phyloP scores from a whole-genome alignment of 1,140 invertebrate species.

The Lordiphosa clarofinis region DNA sequence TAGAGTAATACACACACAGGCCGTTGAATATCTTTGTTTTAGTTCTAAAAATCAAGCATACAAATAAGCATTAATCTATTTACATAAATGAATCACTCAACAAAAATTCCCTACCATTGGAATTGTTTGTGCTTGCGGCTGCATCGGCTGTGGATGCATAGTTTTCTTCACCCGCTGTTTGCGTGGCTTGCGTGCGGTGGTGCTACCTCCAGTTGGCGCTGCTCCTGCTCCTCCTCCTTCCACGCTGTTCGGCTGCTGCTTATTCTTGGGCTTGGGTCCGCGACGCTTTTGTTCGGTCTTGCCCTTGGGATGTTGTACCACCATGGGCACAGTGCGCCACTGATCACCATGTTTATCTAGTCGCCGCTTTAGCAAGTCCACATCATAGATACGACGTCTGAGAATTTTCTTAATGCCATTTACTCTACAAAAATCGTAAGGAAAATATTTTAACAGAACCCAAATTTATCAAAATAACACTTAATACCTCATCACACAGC shows the following conservation, averaged over 20 bases:
- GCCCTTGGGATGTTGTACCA: slow-evolving; percentile 64
- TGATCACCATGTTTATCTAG: slow-evolving; percentile 69
- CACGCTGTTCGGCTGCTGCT: slow-evolving; percentile 5
- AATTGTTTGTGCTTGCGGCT: slow-evolving; percentile 16
- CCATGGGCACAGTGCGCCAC: slow-evolving; percentile 70
- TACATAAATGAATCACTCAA: slow-evolving; percentile 6
- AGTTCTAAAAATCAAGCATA: slow-evolving; percentile 49
- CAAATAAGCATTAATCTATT: slow-evolving; percentile 39
- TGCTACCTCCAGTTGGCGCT: neutral
- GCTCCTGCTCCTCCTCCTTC: slow-evolving; percentile 4
- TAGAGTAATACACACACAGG: slow-evolving; percentile 68
- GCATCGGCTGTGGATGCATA: slow-evolving; percentile 4
- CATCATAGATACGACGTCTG: slow-evolving; percentile 50
- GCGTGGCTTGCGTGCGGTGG: slow-evolving; percentile 38
- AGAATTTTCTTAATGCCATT: slow-evolving; percentile 68
- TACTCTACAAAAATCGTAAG: slow-evolving; percentile 35
- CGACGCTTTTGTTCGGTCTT: slow-evolving; percentile 71
- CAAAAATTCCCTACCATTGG: slow-evolving; percentile 1
- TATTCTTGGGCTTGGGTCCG: slow-evolving; percentile 70
- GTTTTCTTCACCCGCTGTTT: slow-evolving; percentile 56
- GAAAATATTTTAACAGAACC: neutral
- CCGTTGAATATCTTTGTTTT: slow-evolving; percentile 66
- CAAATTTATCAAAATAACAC: neutral
- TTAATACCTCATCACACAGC: slow-evolving; percentile 63
- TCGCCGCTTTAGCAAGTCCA: slow-evolving; percentile 60